Percentiles rank a stretch among this genome's conserved stretches.
These are phyloP conservation scores for Stegodyphus dumicola DNA, from an alignment of 1,140 invertebrate species.

Conservation along the genomic window DNA sequence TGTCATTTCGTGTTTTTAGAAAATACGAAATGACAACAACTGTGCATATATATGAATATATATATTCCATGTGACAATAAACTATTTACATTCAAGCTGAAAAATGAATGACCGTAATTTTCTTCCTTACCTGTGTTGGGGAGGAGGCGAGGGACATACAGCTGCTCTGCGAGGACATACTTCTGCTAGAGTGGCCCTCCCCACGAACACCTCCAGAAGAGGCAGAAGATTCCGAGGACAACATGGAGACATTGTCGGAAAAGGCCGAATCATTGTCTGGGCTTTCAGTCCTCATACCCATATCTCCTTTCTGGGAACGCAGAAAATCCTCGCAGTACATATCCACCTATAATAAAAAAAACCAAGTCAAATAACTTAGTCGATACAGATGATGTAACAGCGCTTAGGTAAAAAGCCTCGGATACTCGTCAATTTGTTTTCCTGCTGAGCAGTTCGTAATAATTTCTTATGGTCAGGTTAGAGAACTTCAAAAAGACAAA, in stretches of 20 bases:
- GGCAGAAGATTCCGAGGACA: conserved; percentile 91
- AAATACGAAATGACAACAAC: too few relatives aligned
- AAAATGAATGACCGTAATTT: too few relatives aligned
- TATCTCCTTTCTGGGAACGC: conserved; percentile 54
- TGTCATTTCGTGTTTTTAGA: too few relatives aligned
- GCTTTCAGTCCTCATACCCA: conserved; percentile 80
- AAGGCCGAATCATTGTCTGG: conserved; percentile 98
- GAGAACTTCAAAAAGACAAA: too few relatives aligned
- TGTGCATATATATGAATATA: too few relatives aligned
- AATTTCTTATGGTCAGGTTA: too few relatives aligned
- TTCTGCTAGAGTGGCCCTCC: conserved; percentile 41
- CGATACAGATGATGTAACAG: too few relatives aligned
- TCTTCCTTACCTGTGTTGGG: conserved; percentile 32
- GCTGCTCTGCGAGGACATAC: conserved; percentile 55
- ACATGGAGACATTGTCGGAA: conserved; percentile 92
- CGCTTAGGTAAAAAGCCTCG: too few relatives aligned
- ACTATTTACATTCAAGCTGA: too few relatives aligned
- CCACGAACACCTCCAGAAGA: conserved; percentile 74
- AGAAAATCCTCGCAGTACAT: conserved; percentile 56
- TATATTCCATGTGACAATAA: too few relatives aligned
- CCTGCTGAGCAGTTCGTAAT: too few relatives aligned
- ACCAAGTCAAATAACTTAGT: not conserved
- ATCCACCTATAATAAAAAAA: conserved; percentile 28
- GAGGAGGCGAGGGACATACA: conserved; percentile 51
- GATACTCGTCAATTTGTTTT: too few relatives aligned